Evolutionary conservation across 2,888 invertebrate species (phyloP), one percentile per base, ranked within the genome.

Genomic region (Zygaena filipendulae): DNA sequence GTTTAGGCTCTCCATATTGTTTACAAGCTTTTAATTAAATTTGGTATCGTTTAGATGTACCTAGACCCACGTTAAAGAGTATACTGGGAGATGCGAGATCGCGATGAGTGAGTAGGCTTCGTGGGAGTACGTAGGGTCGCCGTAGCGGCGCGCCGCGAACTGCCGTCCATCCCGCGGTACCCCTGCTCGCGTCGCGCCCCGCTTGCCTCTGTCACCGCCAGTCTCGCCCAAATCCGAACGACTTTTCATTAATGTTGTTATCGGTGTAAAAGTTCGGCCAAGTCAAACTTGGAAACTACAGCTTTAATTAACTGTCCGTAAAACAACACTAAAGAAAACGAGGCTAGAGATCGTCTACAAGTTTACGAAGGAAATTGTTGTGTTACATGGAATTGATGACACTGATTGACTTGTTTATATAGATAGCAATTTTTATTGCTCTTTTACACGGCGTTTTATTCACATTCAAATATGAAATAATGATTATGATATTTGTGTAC

Each of bases 211-310:
- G 42, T 36, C 49, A 48, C 45, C 58, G 67, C 52, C 58, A 64
- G 63, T 68, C 69, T 62, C 62, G 59, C 67, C 67, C 61, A 69
- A 77, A 74, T 70, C 68, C 61, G 67, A 60, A 56, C 60, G 60
- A 72, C 63, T 72, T 75, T 70, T 72, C 75, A 77, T 77, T 72
- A 75, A 75, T 71, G 67, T 63, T 72, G 71, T 75, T 74, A 75
- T 75, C 70, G 61, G 61, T 71, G 59, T 66, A 71, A 75, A 70
- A 77, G 59, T 75, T 75, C 52, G 40, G 42, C 52, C 52, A 69
- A 71, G 59, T 69, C 64, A 60, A 70, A 72, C 68, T 67, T 59
- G 57, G 59, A 52, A 66, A 53, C 52, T 52, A 53, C 53, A 52
- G 60, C 59, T 71, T 71, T 74, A 74, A 77, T 77, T 75, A 74